Evolutionary conservation across 2,888 invertebrate species (phyloP).

Genomic region (Scelioninae gen. 2): DNA sequence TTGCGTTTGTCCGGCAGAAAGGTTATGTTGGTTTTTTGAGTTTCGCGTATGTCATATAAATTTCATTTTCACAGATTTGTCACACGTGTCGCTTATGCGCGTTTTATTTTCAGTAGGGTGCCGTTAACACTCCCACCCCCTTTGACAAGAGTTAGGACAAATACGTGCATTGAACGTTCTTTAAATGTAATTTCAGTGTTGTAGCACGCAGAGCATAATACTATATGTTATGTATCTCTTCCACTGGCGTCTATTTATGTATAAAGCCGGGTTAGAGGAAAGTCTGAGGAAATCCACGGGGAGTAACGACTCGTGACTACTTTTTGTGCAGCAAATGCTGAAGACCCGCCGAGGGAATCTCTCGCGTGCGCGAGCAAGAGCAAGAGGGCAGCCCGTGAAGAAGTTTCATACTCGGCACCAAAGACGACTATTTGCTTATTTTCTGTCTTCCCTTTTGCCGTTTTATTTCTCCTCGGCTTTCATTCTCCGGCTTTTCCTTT

Average conservation of each 20-base stretch:
- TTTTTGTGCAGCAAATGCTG: constrained; percentile 66
- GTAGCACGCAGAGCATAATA: too few species aligned
- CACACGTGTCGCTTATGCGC: too few species aligned
- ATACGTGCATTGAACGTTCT: too few species aligned
- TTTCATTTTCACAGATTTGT: too few species aligned
- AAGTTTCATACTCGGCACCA: constrained; percentile 49
- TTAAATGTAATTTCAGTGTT: too few species aligned
- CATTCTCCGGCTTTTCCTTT: constrained; percentile 53
- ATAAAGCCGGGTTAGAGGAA: constrained; percentile 40
- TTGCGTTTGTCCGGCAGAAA: too few species aligned
- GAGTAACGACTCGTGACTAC: constrained; percentile 68
- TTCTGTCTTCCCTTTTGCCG: constrained; percentile 55
- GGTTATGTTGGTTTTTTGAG: too few species aligned
- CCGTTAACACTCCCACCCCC: too few species aligned
- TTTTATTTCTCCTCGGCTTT: constrained; percentile 18
- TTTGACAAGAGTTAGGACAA: too few species aligned
- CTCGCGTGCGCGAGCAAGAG: constrained; percentile 26
- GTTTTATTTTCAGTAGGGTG: too few species aligned
- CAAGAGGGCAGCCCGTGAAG: constrained; percentile 13
- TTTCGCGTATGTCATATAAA: too few species aligned
- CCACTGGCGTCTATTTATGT: neutral
- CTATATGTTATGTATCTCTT: too few species aligned
- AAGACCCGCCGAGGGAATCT: neutral
- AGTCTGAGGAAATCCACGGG: constrained; percentile 61
- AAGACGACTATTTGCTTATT: constrained; percentile 68